Percentiles rank a stretch among this genome's conserved stretches.
Evolutionary conservation across 2,888 invertebrate species (phyloP).

Genomic region (Linnaemya vulpina): DNA sequence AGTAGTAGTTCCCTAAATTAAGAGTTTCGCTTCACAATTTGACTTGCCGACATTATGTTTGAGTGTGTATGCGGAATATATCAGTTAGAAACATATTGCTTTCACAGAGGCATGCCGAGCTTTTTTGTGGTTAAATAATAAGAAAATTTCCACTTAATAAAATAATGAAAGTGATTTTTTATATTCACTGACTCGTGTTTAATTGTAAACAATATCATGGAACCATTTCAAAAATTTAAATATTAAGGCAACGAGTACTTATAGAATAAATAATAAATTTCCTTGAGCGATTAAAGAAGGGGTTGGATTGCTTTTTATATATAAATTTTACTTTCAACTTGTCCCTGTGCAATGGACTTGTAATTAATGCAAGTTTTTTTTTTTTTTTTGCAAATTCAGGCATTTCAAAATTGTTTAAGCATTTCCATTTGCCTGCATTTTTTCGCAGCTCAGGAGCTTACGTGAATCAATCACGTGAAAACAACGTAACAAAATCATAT

Average conservation of each 20-base stretch:
- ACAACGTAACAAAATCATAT: too few species aligned
- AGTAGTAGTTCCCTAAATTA: constrained; percentile 35
- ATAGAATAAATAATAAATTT: background rate
- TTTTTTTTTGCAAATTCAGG: too few species aligned
- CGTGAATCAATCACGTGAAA: too few species aligned
- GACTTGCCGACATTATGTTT: background rate
- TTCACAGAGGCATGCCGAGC: constrained; percentile 17
- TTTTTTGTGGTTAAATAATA: constrained; percentile 70
- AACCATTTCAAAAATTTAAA: background rate
- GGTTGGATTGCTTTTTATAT: too few species aligned
- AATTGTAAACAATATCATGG: constrained; percentile 9
- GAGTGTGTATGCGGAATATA: background rate
- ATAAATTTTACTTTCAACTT: too few species aligned
- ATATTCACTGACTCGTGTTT: background rate
- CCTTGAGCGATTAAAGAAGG: background rate
- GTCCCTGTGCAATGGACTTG: too few species aligned
- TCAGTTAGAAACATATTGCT: too few species aligned
- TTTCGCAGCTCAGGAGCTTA: too few species aligned
- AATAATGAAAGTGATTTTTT: constrained; percentile 76
- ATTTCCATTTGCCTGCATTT: too few species aligned
- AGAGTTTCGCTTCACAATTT: constrained; percentile 3
- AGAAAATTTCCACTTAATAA: constrained; percentile 80
- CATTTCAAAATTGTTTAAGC: too few species aligned
- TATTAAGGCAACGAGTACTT: background rate
- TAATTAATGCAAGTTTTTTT: too few species aligned